Evolutionary conservation across 2,888 invertebrate genomes (phyloP).

Genomic region (Drosophila pseudotakahashii): DNA sequence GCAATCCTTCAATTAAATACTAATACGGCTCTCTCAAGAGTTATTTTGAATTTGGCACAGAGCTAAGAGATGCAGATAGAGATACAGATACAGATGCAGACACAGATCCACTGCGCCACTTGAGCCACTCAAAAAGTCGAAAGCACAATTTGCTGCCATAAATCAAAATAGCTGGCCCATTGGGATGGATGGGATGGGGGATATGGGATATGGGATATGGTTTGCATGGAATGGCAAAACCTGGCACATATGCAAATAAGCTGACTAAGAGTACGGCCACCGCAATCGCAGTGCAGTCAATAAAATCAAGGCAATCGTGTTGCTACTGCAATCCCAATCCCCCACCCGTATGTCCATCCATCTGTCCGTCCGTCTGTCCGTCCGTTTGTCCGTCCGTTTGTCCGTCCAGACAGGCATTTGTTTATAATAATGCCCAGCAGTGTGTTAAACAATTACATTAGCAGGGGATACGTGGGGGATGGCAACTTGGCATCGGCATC

Average conservation of each 20-base stretch:
- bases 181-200: conserved; percentile 5
- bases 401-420: conserved; percentile 48
- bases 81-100: neutral
- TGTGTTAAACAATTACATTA: conserved; percentile 75
- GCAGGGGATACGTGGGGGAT: conserved; percentile 9
- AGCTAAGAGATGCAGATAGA: neutral
- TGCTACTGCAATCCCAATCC: conserved; percentile 19
- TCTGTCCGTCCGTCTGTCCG: conserved; percentile 14
- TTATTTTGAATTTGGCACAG: conserved; percentile 18
- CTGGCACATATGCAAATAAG: conserved; percentile 58
- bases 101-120: conserved; percentile 8
- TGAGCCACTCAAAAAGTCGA: conserved; percentile 5
- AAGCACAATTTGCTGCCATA: conserved; percentile 47
- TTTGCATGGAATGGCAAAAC: neutral
- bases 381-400: conserved; percentile 17
- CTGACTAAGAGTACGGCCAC: conserved; percentile 24
- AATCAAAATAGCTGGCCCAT: conserved; percentile 59
- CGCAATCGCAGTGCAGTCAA: conserved; percentile 65
- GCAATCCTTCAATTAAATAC: conserved; percentile 28
- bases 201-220: neutral
- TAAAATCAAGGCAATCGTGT: conserved; percentile 64
- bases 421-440: conserved; percentile 71
- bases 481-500: neutral
- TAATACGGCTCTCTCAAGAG: conserved; percentile 22
- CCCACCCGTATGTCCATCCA: conserved; percentile 8